phyloP scores from a whole-genome alignment of 2,797 vertebrate species.

The Tinamus major region DNA sequence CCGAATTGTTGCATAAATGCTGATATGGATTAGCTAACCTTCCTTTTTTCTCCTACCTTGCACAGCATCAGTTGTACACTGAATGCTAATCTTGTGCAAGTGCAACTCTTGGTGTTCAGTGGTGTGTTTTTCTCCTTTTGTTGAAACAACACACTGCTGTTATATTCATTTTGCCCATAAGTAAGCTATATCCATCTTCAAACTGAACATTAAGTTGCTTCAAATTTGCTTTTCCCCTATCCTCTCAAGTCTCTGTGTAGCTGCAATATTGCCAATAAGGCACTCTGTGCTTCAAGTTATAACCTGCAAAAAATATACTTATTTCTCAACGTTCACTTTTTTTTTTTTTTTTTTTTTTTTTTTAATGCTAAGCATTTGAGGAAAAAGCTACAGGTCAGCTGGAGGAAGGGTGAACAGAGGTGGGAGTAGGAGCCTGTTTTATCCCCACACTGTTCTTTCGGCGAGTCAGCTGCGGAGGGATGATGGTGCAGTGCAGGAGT shows the following conservation, averaged over 20 bases:
- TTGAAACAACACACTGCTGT: neutral
- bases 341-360: no score
- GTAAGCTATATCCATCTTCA: neutral
- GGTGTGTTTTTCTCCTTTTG: neutral
- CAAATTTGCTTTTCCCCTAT: neutral
- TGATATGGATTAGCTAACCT: neutral
- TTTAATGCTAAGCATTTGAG: neutral
- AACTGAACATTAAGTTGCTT: neutral
- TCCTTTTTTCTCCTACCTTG: neutral
- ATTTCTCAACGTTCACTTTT: no score
- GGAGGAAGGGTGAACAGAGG: neutral
- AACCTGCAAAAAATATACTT: no score
- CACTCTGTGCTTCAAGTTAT: neutral
- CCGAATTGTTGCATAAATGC: neutral
- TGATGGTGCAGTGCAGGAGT: no score
- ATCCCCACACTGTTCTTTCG: neutral
- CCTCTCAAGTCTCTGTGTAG: neutral
- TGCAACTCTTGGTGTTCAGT: neutral
- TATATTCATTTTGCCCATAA: neutral
- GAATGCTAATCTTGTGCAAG: neutral
- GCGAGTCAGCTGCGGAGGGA: neutral
- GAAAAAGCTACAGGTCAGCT: neutral
- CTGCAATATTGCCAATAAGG: neutral
- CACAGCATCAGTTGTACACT: neutral
- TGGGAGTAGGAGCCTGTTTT: neutral